Evolutionary conservation across 2,797 vertebrate genomes (phyloP).

Genomic region (Serranus cabrilla): DNA sequence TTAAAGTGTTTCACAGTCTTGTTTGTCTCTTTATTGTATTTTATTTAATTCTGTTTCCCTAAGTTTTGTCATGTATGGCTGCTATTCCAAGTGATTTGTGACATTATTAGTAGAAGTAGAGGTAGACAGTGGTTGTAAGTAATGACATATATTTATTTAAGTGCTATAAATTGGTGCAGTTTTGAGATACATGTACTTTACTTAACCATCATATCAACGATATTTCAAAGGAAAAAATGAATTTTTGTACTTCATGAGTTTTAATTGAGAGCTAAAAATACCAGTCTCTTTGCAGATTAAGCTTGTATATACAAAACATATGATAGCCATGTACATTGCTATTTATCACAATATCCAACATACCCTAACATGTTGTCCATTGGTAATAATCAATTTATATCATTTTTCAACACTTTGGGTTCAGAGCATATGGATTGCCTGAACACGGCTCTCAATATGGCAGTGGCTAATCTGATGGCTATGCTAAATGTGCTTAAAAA

Average conservation of each 20-base stretch:
- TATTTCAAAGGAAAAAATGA: background rate
- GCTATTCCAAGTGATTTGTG: constrained; percentile 1
- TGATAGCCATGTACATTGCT: background rate
- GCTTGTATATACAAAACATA: background rate
- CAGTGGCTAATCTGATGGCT: no score
- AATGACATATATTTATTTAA: background rate
- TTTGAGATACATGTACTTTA: background rate
- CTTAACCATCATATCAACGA: background rate
- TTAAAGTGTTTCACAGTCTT: constrained; percentile 1
- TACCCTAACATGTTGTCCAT: no score
- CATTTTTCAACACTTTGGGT: background rate
- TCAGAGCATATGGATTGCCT: no score
- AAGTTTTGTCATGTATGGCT: background rate
- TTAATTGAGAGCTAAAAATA: background rate
- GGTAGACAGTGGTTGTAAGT: background rate
- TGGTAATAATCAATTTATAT: no score
- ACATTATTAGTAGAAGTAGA: background rate
- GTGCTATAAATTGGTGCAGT: background rate
- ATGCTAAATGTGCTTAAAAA: no score
- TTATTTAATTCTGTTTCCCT: background rate
- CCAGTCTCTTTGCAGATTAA: background rate
- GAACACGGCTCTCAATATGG: no score
- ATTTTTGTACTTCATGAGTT: background rate
- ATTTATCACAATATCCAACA: background rate
- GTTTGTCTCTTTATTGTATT: constrained; percentile 3